Evolutionary conservation across 1,140 invertebrate genomes (phyloP).

Genomic region (Penaeus vannamei): DNA sequence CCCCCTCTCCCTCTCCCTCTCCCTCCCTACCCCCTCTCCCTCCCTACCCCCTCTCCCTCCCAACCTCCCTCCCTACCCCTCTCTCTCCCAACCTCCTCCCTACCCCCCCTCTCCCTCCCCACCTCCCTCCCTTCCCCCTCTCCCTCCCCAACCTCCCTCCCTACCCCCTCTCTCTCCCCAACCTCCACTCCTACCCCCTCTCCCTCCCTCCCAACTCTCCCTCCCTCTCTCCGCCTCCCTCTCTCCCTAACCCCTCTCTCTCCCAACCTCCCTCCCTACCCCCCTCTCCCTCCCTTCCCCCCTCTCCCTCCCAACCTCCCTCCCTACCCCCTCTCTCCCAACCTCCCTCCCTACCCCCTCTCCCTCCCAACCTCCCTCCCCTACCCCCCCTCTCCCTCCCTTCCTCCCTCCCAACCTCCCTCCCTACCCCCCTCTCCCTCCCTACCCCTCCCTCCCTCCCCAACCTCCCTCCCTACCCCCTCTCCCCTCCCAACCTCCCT

Average conservation of each 20-base stretch:
- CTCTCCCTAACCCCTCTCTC: no score
- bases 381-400: no score
- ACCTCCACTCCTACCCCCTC: background rate
- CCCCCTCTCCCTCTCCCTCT: background rate
- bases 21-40: background rate
- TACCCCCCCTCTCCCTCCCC: background rate
- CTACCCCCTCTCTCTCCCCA: background rate
- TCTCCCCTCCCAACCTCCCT: background rate
- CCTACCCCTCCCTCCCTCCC: background rate
- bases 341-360: background rate
- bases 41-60: no score
- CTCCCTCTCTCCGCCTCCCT: no score
- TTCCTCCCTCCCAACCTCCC: background rate
- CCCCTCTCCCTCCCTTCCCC: no score
- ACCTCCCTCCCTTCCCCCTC: background rate
- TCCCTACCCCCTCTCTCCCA: no score
- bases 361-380: background rate
- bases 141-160: background rate
- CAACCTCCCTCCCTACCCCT: no score
- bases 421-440: background rate
- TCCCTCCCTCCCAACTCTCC: no score
- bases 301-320: no score
- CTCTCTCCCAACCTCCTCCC: background rate
- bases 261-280: no score
- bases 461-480: no score